Conservation (phyloP, 2,113 vertebrate species). For the Ramphastos sulfuratus region DNA sequence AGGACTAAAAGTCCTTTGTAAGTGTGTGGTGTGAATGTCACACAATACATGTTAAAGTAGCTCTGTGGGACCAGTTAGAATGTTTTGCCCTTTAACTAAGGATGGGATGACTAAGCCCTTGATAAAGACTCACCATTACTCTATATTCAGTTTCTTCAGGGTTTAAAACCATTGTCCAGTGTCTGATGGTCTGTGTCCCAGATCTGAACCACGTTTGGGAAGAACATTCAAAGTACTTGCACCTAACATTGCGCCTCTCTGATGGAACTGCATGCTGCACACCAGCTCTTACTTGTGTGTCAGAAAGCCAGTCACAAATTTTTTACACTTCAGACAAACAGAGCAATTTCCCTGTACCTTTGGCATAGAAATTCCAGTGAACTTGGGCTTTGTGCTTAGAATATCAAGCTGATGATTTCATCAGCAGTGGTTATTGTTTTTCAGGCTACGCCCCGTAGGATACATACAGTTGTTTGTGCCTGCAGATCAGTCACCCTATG, state of each 20-base stretch:
- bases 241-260: background rate
- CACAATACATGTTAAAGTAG: background rate
- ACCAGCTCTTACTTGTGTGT: background rate
- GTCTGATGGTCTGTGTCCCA: background rate
- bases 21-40: background rate
- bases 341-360: background rate
- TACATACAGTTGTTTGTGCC: background rate
- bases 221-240: background rate
- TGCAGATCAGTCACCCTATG: background rate
- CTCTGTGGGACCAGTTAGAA: background rate
- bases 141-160: background rate
- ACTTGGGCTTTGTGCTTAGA: constrained; percentile 6
- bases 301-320: background rate
- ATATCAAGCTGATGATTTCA: constrained; percentile 43
- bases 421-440: background rate
- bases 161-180: background rate
- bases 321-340: background rate
- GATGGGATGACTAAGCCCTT: background rate
- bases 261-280: background rate
- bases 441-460: background rate
- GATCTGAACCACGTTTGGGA: background rate
- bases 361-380: background rate
- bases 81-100: background rate
- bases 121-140: background rate
- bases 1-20: background rate